Conservation (phyloP, 1,140 invertebrate genomes). For the Drosophila virilis region DNA sequence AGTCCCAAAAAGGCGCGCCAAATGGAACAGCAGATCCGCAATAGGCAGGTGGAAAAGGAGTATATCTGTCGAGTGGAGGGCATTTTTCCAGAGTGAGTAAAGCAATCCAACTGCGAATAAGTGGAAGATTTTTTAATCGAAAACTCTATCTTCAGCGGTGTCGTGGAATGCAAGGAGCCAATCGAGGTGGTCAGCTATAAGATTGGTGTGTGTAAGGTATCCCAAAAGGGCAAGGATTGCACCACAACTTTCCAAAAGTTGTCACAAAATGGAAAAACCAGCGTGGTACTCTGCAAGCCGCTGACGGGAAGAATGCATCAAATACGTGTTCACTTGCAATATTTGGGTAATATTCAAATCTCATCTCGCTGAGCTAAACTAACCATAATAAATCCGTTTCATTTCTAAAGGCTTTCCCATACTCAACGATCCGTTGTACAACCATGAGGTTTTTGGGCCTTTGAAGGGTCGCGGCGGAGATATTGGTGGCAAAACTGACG, state of each 20-base stretch:
- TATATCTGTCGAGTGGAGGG: slow-evolving; percentile 99
- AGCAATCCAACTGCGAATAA: not conserved
- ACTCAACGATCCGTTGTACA: slow-evolving; percentile 98
- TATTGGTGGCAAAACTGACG: slow-evolving; percentile 95
- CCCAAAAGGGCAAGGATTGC: slow-evolving; percentile 96
- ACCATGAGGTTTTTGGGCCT: slow-evolving; percentile 95
- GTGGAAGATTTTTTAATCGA: no score
- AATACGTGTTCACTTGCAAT: slow-evolving; percentile 99
- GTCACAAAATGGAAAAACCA: slow-evolving; percentile 94
- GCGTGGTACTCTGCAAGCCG: slow-evolving; percentile 96
- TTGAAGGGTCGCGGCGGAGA: slow-evolving; percentile 96
- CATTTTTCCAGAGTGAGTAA: slow-evolving; percentile 96
- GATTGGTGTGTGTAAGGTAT: slow-evolving; percentile 97
- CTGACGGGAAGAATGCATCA: slow-evolving; percentile 99
- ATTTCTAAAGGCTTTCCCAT: slow-evolving; percentile 89
- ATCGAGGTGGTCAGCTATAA: slow-evolving; percentile 97
- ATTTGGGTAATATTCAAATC: slow-evolving; percentile 78
- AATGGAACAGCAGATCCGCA: slow-evolving; percentile 97
- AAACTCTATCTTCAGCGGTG: slow-evolving; percentile 56
- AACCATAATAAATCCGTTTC: not conserved
- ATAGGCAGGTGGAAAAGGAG: slow-evolving; percentile 96
- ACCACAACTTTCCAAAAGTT: slow-evolving; percentile 95
- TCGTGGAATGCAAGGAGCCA: slow-evolving; percentile 94
- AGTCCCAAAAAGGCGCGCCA: slow-evolving; percentile 95
- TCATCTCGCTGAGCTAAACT: not conserved